Conservation (phyloP, 2,113 vertebrate species). For the Myiozetetes cayanensis region DNA sequence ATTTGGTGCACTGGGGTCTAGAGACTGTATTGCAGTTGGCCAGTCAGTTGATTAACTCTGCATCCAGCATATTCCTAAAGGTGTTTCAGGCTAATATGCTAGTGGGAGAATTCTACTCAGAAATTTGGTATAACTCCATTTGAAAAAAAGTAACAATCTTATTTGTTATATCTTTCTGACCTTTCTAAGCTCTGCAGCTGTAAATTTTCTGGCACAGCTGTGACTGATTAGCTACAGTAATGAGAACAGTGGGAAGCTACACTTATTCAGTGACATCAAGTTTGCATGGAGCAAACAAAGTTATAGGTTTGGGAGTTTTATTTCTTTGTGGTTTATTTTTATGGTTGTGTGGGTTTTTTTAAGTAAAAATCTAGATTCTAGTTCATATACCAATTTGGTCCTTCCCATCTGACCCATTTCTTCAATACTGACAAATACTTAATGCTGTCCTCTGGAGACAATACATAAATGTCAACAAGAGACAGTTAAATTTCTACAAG, state of each 20-base stretch:
- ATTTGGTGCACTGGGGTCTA: background rate
- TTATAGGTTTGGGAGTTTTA: background rate
- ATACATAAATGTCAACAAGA: background rate
- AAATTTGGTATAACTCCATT: conserved; percentile 7
- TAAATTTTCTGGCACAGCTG: background rate
- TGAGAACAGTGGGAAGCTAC: background rate
- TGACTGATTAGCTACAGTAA: background rate
- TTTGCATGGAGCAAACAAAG: background rate
- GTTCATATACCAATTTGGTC: background rate
- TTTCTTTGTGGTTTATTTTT: background rate
- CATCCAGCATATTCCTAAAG: background rate
- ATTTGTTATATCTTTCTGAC: background rate
- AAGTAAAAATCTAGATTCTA: background rate
- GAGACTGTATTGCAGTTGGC: background rate
- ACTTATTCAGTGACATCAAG: background rate
- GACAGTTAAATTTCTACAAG: background rate
- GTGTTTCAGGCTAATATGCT: background rate
- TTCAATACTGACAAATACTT: background rate
- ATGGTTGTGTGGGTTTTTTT: background rate
- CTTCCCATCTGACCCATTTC: background rate
- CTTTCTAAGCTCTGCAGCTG: background rate
- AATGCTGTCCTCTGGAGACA: background rate
- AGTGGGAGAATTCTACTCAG: background rate
- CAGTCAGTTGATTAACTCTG: background rate
- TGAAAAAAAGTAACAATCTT: background rate